These are phyloP conservation scores for Ophonus ardosiacus DNA, from an alignment of 2,888 invertebrate species.

Conservation along the genomic window DNA sequence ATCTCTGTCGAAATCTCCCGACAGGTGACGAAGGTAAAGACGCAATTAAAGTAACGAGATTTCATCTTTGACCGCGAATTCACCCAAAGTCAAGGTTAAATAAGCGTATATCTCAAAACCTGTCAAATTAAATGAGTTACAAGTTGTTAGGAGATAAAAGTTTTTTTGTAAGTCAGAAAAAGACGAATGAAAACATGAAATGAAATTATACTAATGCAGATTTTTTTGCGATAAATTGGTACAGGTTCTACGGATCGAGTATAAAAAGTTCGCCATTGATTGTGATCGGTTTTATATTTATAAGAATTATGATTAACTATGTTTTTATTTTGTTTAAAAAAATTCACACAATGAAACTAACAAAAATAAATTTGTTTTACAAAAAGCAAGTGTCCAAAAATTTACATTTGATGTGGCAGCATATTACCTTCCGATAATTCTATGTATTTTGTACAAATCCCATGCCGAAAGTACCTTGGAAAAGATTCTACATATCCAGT, in stretches of 20 bases:
- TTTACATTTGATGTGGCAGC: not conserved
- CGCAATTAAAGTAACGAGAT: slow-evolving; percentile 22
- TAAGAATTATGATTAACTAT: not conserved
- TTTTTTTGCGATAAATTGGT: not conserved
- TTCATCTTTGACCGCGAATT: slow-evolving; percentile 29
- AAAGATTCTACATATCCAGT: no score
- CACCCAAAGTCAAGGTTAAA: slow-evolving; percentile 27
- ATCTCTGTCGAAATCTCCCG: slow-evolving; percentile 28
- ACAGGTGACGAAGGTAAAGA: not conserved
- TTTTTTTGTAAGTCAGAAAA: not conserved
- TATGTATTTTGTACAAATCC: no score
- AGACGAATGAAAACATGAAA: not conserved
- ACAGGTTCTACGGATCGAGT: not conserved
- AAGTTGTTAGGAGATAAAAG: not conserved
- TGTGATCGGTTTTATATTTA: not conserved
- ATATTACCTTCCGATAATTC: no score
- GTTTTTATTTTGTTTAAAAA: not conserved
- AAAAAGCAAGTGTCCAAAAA: not conserved
- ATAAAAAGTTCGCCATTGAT: not conserved
- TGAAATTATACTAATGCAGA: not conserved
- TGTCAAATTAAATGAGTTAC: slow-evolving; percentile 18
- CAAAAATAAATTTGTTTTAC: not conserved
- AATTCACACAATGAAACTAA: not conserved
- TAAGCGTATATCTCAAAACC: not conserved
- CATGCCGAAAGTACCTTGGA: no score